These are phyloP conservation scores for Busseola fusca DNA, from an alignment of 2,888 invertebrate genomes.

Conservation along the genomic window DNA sequence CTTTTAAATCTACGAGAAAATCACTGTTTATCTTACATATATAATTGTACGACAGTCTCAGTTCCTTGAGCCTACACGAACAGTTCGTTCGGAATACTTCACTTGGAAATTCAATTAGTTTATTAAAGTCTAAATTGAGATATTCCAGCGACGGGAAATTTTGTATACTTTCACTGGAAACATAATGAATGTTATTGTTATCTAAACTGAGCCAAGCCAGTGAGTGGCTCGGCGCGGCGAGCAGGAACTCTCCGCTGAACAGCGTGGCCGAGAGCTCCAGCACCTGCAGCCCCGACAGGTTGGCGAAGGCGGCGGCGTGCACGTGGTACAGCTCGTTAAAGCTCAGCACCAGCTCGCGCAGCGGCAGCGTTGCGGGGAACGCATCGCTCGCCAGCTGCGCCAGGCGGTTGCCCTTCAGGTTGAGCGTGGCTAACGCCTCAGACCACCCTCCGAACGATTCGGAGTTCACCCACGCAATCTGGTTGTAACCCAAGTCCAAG, in stretches of 20 bases:
- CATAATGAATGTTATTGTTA: constrained; percentile 92
- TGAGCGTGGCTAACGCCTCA: constrained; percentile 91
- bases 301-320: constrained; percentile 90
- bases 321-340: constrained; percentile 94
- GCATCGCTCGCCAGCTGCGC: constrained; percentile 90
- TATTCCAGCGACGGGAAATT: constrained; percentile 91
- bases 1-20: constrained; percentile 91
- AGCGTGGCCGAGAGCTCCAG: constrained; percentile 94
- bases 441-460: constrained; percentile 93
- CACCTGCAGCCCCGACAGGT: constrained; percentile 92
- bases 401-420: constrained; percentile 93
- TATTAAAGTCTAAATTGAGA: constrained; percentile 95
- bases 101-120: constrained; percentile 91
- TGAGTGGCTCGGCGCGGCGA: constrained; percentile 90
- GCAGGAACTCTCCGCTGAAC: constrained; percentile 91
- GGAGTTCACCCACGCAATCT: constrained; percentile 90
- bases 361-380: constrained; percentile 91
- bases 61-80: constrained; percentile 92
- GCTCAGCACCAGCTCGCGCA: constrained; percentile 95
- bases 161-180: constrained; percentile 90
- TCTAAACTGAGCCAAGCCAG: constrained; percentile 94
- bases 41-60: constrained; percentile 94
- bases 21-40: constrained; percentile 90
- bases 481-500: constrained; percentile 95
- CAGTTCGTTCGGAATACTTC: constrained; percentile 74